Evolutionary conservation across 2,888 invertebrate genomes (phyloP), one percentile per base, ranked within the genome.

Genomic region (Microctonus aethiopoides): DNA sequence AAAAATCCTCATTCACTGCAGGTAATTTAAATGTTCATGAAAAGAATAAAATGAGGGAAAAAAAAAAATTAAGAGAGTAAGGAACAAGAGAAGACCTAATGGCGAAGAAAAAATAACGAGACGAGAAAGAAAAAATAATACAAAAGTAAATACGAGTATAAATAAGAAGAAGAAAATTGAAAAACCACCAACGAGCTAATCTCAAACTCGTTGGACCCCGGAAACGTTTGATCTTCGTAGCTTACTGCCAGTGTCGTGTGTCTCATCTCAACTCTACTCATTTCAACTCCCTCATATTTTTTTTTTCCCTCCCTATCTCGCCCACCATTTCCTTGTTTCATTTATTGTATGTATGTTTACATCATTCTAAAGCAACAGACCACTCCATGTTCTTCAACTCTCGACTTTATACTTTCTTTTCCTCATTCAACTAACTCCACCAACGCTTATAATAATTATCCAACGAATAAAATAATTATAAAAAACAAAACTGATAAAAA

Each of bases 221-320:
- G 59, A 62, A 70, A 52, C 72, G 72, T 74, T 74, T 74, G 74
- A 74, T 74, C 74, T 71, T 39, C 16, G 60, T 57, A 54, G 65
- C 59, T 72, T 64, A 67, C 63, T 32, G 13, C 41, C 6, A 41
- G 22, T 61, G 61, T 63, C 67, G 66, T 39, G 52, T 67, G 56
- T 54, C 39, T 52, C 68, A 11, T 32, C 46, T 26, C 41, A 34
- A 34, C 29, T 56, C 20, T 34, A 29, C 32, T 69, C 64, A 22
- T 52, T 39, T 56, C 16, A 41, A 36, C 54, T 32, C 36, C 22
- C 29, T 60, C 32, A 20, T 67, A 41, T 34, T 41, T 46, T 67
- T 67, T 29, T 26, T 32, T 29, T 46, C 56, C 20, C 51, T 24
- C 57, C 29, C 36, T 34, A 39, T 52, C 20, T 36, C 20, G 41